Conservation (phyloP, 2,113 vertebrate species). For the Odontophorus gujanensis region DNA sequence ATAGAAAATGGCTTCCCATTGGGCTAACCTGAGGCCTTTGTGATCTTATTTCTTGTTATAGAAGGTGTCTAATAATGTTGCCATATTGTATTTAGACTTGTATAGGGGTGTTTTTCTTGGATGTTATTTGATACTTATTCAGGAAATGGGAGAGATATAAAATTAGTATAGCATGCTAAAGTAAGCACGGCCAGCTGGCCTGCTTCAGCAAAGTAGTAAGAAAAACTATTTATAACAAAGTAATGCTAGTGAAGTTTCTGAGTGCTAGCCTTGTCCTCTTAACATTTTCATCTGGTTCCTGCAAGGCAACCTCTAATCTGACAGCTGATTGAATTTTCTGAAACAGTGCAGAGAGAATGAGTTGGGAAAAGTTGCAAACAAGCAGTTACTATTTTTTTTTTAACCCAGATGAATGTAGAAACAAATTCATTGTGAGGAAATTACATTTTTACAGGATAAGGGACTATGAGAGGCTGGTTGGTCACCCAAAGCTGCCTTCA, state of each 20-base stretch:
- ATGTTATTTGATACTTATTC: neutral
- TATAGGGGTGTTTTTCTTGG: neutral
- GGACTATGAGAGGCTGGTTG: neutral
- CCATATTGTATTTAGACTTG: neutral
- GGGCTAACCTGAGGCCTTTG: neutral
- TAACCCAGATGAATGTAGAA: neutral
- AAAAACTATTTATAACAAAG: neutral
- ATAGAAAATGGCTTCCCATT: neutral
- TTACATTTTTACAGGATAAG: too few relatives aligned
- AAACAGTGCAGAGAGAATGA: neutral
- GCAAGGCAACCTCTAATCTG: neutral
- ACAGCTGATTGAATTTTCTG: neutral
- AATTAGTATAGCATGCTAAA: neutral
- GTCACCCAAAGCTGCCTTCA: neutral
- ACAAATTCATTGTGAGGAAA: neutral
- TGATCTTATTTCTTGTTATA: fast-evolving
- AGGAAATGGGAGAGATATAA: neutral
- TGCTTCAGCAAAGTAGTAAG: neutral
- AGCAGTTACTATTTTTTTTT: neutral
- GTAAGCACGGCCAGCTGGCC: neutral
- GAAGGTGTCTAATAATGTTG: neutral
- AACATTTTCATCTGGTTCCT: neutral
- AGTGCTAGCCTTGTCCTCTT: neutral
- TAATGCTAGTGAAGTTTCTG: neutral
- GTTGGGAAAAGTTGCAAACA: neutral